These are phyloP conservation scores for Drosophila sordidapex DNA, from an alignment of 2,888 invertebrate species.

Conservation along the genomic window DNA sequence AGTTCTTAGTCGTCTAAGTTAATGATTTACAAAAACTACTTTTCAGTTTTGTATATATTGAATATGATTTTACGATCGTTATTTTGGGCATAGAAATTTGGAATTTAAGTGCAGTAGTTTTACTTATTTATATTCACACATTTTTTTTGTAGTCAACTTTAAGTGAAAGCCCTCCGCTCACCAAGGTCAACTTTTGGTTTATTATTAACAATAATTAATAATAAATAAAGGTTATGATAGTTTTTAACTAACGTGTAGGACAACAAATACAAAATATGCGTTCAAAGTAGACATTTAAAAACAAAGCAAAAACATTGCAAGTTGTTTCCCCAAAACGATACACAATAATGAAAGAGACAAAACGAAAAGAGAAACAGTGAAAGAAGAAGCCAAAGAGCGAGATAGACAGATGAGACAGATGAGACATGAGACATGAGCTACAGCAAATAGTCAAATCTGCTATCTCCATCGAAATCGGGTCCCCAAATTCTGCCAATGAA, in stretches of 20 bases:
- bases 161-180: slow-evolving; percentile 52
- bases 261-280: slow-evolving; percentile 18
- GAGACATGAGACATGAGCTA: neutral
- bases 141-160: neutral
- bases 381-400: slow-evolving; percentile 23
- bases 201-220: slow-evolving; percentile 16
- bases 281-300: slow-evolving; percentile 23
- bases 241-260: slow-evolving; percentile 41
- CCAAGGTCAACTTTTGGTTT: slow-evolving; percentile 41
- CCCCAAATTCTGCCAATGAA: slow-evolving; percentile 44
- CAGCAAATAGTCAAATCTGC: neutral
- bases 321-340: slow-evolving; percentile 15
- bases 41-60: slow-evolving; percentile 13
- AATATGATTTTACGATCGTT: slow-evolving; percentile 19
- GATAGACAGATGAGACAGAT: slow-evolving; percentile 4
- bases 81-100: slow-evolving; percentile 11
- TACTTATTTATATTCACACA: slow-evolving; percentile 1
- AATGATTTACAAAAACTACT: neutral
- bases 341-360: slow-evolving; percentile 47
- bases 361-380: slow-evolving; percentile 24
- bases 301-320: slow-evolving; percentile 3
- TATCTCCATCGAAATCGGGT: slow-evolving; percentile 6
- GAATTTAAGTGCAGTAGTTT: slow-evolving; percentile 15
- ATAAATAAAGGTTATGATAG: slow-evolving; percentile 43
- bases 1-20: slow-evolving; percentile 1